phyloP scores from a whole-genome alignment of 1,140 invertebrate genomes.

The Laupala kohalensis region DNA sequence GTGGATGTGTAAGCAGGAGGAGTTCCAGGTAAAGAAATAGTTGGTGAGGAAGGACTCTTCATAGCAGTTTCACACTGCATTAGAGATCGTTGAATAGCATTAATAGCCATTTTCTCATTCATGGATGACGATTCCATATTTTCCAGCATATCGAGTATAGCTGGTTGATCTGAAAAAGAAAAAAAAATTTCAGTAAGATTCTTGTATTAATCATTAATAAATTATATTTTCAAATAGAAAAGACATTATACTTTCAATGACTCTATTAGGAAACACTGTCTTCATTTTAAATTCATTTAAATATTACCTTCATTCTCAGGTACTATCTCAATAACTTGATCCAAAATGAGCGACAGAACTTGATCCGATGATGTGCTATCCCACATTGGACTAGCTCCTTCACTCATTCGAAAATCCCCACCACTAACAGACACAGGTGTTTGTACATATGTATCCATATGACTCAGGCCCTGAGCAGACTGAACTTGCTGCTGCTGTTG shows the following conservation, averaged over 20 bases:
- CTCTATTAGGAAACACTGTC: not conserved
- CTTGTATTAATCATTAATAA: not conserved
- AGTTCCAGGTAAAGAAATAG: conserved; percentile 38
- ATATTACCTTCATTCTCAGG: conserved; percentile 38
- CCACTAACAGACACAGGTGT: conserved; percentile 3
- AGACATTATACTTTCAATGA: too few species aligned
- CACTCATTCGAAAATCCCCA: conserved; percentile 26
- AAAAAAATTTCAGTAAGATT: not conserved
- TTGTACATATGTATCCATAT: conserved; percentile 23
- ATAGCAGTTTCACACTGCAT: conserved; percentile 62
- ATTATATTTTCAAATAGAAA: not conserved
- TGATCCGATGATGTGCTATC: conserved; percentile 46
- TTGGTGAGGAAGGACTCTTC: conserved; percentile 48
- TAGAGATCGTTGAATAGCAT: conserved; percentile 76
- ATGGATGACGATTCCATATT: conserved; percentile 26
- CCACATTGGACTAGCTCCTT: conserved; percentile 22
- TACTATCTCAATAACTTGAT: conserved; percentile 69
- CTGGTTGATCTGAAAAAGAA: conserved; percentile 23
- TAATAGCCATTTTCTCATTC: conserved; percentile 72
- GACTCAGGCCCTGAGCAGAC: conserved; percentile 24
- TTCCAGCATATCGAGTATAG: conserved; percentile 35
- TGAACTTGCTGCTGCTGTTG: conserved; percentile 20
- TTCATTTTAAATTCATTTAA: conserved; percentile 1
- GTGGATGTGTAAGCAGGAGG: conserved; percentile 49
- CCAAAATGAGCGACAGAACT: conserved; percentile 63